Evolutionary conservation across 1,140 invertebrate species (phyloP).

Genomic region (Drosophila prosaltans): DNA sequence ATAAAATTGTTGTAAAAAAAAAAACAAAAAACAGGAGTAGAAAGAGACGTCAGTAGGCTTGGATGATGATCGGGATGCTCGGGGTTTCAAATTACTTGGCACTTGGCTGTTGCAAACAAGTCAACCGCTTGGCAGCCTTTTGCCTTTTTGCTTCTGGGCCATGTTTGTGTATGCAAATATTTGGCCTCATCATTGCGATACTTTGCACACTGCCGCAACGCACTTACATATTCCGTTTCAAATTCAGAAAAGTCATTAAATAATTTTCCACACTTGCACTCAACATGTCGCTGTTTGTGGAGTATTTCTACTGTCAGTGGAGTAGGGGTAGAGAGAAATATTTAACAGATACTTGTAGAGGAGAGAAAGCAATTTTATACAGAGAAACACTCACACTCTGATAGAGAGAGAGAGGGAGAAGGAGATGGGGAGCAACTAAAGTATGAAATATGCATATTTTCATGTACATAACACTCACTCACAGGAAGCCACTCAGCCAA

Average conservation of each 20-base stretch:
- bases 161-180: slow-evolving; percentile 76
- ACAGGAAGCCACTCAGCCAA: slow-evolving; percentile 27
- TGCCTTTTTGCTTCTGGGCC: slow-evolving; percentile 2
- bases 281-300: slow-evolving; percentile 48
- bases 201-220: slow-evolving; percentile 54
- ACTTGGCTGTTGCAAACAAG: slow-evolving; percentile 46
- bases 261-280: slow-evolving; percentile 82
- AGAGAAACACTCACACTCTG: neutral
- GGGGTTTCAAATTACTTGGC: slow-evolving; percentile 54
- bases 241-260: slow-evolving; percentile 82
- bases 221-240: slow-evolving; percentile 79
- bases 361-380: slow-evolving; percentile 33
- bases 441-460: slow-evolving; percentile 52
- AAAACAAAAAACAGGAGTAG: slow-evolving; percentile 38
- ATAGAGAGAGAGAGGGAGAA: neutral
- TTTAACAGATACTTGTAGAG: slow-evolving; percentile 20
- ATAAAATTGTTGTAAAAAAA: slow-evolving; percentile 58
- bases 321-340: neutral
- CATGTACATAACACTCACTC: slow-evolving; percentile 34
- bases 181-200: slow-evolving; percentile 50
- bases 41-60: neutral
- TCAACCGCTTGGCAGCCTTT: slow-evolving; percentile 32
- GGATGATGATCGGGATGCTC: neutral
- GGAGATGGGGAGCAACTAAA: slow-evolving; percentile 26
- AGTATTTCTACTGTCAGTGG: neutral